phyloP scores from a whole-genome alignment of 2,113 vertebrate species.

The Okapia johnstoni region DNA sequence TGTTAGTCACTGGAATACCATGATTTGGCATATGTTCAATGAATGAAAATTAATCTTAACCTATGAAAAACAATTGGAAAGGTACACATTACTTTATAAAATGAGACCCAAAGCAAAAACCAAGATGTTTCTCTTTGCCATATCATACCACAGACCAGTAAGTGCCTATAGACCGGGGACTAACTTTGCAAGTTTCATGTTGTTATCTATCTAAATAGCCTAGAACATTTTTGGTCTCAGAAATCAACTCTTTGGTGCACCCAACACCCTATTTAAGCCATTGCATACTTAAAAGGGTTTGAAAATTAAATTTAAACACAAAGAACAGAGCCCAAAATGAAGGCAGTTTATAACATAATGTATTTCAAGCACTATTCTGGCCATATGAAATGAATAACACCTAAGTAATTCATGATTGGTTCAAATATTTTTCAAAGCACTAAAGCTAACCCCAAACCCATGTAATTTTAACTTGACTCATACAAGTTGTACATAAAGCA shows the following conservation, averaged over 20 bases:
- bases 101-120: constrained; percentile 49
- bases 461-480: constrained; percentile 49
- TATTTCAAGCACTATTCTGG: constrained; percentile 71
- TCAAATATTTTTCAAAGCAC: constrained; percentile 57
- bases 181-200: background rate
- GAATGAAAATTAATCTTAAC: constrained; percentile 42
- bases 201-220: constrained; percentile 16
- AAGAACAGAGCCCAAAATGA: constrained; percentile 63
- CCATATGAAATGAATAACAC: constrained; percentile 57
- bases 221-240: constrained; percentile 70
- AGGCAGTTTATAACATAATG: constrained; percentile 63
- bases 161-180: constrained; percentile 22
- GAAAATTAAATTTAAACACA: constrained; percentile 72
- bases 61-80: constrained; percentile 50
- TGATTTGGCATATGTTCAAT: constrained; percentile 15
- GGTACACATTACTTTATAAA: constrained; percentile 37
- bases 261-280: constrained; percentile 66
- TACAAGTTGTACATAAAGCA: constrained; percentile 51
- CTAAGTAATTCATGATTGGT: constrained; percentile 44
- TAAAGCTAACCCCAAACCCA: constrained; percentile 35
- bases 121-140: constrained; percentile 40
- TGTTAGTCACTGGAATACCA: constrained; percentile 27
- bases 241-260: constrained; percentile 69
- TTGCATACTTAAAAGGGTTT: constrained; percentile 24
- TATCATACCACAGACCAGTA: constrained; percentile 41